Conservation (phyloP, 2,797 vertebrate genomes). For the Clamator glandarius region DNA sequence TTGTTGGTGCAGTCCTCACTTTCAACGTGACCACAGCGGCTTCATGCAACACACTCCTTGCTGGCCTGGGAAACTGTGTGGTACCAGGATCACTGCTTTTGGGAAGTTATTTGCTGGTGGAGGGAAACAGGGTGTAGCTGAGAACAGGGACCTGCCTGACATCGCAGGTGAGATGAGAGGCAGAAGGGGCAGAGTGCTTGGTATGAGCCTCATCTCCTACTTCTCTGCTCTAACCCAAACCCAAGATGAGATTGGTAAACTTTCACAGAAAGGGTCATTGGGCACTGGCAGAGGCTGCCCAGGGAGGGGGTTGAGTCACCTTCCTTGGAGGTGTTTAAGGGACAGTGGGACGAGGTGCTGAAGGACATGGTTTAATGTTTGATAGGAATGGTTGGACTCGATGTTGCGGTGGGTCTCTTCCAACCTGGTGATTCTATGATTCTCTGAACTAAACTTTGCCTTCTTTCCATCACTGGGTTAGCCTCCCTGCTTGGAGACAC, state of each 20-base stretch:
- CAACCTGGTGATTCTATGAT: no score
- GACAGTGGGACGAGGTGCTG: no score
- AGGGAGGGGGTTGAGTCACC: no score
- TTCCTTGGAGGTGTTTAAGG: no score
- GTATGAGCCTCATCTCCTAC: background rate
- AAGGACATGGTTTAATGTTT: no score
- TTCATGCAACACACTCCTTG: background rate
- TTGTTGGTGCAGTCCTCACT: background rate
- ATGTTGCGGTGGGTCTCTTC: no score
- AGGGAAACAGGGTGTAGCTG: rapidly evolving
- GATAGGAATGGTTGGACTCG: no score
- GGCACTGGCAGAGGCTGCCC: no score
- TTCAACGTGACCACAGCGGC: rapidly evolving
- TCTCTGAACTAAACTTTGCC: background rate
- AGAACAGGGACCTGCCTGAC: background rate
- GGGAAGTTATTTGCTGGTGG: background rate
- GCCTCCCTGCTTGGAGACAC: background rate
- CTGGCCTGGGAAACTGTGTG: rapidly evolving
- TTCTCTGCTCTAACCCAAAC: background rate
- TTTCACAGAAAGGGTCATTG: no score
- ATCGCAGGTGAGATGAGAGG: rapidly evolving
- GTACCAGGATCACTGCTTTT: rapidly evolving
- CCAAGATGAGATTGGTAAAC: background rate
- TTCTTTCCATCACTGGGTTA: background rate
- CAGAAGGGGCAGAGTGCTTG: background rate